Percentiles rank a stretch among this genome's conserved stretches.
Conservation (phyloP, 2,888 invertebrate species). For the Schizotus pectinicornis region DNA sequence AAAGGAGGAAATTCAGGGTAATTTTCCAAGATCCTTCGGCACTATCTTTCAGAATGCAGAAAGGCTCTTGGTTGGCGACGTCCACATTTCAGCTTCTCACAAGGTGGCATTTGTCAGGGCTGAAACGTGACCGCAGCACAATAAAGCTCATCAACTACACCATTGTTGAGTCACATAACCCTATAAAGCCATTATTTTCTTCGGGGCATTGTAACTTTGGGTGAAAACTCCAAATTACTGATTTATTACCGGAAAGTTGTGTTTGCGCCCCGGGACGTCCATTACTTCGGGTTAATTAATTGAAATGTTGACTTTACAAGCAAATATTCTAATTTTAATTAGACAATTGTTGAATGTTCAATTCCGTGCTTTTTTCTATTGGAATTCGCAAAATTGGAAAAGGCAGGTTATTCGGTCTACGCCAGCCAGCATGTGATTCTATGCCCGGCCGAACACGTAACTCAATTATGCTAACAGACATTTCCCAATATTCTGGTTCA, state of each 20-base stretch:
- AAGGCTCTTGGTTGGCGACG: not conserved
- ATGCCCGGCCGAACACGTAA: slow-evolving; percentile 46
- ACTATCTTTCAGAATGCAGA: too few species aligned
- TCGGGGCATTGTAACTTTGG: not conserved
- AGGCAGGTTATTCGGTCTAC: slow-evolving; percentile 20
- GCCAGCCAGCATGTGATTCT: slow-evolving; percentile 39
- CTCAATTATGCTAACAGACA: slow-evolving; percentile 52
- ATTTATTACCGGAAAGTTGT: too few species aligned
- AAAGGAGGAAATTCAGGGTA: too few species aligned
- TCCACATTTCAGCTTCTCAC: slow-evolving; percentile 11
- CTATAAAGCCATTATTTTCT: slow-evolving; percentile 10
- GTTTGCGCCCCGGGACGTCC: too few species aligned
- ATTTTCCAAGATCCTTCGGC: too few species aligned
- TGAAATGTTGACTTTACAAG: too few species aligned
- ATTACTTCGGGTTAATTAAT: too few species aligned
- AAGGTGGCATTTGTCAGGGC: slow-evolving; percentile 4
- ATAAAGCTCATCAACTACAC: slow-evolving; percentile 15
- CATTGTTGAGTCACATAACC: slow-evolving; percentile 9
- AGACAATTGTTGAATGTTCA: not conserved
- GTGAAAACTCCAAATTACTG: not conserved
- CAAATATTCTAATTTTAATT: not conserved
- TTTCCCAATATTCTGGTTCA: slow-evolving; percentile 47
- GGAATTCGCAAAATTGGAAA: slow-evolving; percentile 27
- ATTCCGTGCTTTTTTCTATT: slow-evolving; percentile 12
- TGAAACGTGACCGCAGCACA: slow-evolving; percentile 15